Evolutionary conservation across 1,140 invertebrate genomes (phyloP), one percentile per base, ranked within the genome.

Genomic region (Globodera rostochiensis): DNA sequence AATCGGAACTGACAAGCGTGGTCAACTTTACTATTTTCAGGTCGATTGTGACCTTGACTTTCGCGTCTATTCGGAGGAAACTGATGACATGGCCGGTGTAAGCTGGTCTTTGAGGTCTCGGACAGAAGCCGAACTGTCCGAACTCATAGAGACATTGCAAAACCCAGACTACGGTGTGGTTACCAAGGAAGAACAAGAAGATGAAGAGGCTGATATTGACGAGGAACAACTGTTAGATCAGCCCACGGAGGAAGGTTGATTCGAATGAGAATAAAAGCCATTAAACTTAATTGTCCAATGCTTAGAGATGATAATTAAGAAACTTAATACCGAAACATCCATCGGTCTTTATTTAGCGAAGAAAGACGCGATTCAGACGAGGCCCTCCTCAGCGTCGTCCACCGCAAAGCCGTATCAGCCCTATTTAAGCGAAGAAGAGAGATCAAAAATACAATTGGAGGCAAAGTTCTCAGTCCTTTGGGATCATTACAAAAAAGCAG

Each of bases 171-270:
- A 83, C 57, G 84, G 78, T 5, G 76, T 19, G 21, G 79, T 45
- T 25, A 78, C 5, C 19, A 45, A 79, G 69, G 69, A 49, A 49
- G 53, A 82, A 49, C 60, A 85, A 13, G 49, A 80, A 73, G 77
- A 80, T 6, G 79, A 79, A 21, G 84, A 85, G 7, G 84, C 85
- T 6, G 74, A 85, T 50, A 86, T 85, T 5, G 84, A 84, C n/a
- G 84, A 85, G 50, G 79, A 83, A 67, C 74, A 82, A 83, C 21
- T 84, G 25, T 57, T 82, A 13, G 50, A 69, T 50, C 25, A 87
- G 66, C 53, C 79, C 36, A 36, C 36, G 6, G 77, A 70, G 21
- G 66, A 76, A 3, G 80, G 53, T 47, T n/a, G 73, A 75, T 57
- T 4, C 46, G 36, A 53, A 76, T 19, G n/a, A 7, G n/a, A 76